Evolutionary conservation across 1,140 invertebrate species (phyloP), one percentile per base, ranked within the genome.

Genomic region (Condylostylus longicornis): DNA sequence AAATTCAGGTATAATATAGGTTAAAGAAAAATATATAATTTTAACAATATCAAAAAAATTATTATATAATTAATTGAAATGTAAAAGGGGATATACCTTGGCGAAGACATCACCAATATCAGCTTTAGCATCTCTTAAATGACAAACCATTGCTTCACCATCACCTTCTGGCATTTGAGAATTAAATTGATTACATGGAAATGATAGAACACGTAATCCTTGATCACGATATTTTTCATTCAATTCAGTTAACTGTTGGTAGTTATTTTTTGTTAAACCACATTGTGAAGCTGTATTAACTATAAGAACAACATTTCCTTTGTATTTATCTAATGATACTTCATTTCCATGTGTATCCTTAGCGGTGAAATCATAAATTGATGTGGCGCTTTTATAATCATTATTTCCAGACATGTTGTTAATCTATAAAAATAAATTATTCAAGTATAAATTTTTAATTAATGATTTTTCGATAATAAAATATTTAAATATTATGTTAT

Each of bases 131-230:
- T 74, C 64, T 29, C 70, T 65, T 9, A 74, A 64, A 51, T 87
- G 88, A 17, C 74, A 68, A 12, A 79, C 65, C 42, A 91, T 89
- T 35, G 83, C 75, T 30, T 72, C 63, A 5, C 69, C 64, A 25
- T 66, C 70, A 1, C 78, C 79, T 44, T 60, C 58, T 1, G 82
- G 82, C 63, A 89, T 85, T 59, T 84, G 87, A 0, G 68, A 64
- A n/a, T 66, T 73, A 62, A 95, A 95, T 53, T 95, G 87, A 62
- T 95, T 93, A 52, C 87, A 93, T 1, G 90, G 90, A 62, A 95
- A 95, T 3, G 78, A 90, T 4, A 89, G 58, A 46, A 91, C 85
- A 49, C 69, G 70, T 40, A 88, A 62, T 18, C 77, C 57, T 6
- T 45, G 40, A n/a, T 53, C 52, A 4, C 52, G 51, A 52, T 77